Evolutionary conservation across 2,797 vertebrate genomes (phyloP), one percentile per base, ranked within the genome.

Genomic region (Pagetopsis macropterus): DNA sequence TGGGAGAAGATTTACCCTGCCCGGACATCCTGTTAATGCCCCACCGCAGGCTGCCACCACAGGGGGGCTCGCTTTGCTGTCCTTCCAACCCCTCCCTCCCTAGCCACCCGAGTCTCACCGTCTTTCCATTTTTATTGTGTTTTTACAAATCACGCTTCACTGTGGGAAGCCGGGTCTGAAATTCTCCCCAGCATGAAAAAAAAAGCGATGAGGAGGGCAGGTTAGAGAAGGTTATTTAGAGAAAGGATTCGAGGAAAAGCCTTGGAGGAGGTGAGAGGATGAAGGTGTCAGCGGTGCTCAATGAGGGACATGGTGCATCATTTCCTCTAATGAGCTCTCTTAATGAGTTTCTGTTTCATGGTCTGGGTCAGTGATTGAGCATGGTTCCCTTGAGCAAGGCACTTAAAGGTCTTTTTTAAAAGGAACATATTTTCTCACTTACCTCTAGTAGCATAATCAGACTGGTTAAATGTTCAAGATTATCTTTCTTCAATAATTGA

Each of bases 41-140:
- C 88, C 84, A 72, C 82, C 70, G n/a, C 81, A 82, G 90, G 87
- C 81, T 51, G 50, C 78, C 89, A 52, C 90, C 79, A 83, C 85
- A 75, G 90, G 88, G 84, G 80, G 56, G 79, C 90, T 74, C 21
- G 72, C 81, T 76, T 65, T 63, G 69, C 73, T 61, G 67, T 87
- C 79, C 84, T 76, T 46, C 78, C 65, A 78, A 48, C 66, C 78
- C 69, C 70, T 45, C 55, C 75, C 51, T 23, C 44, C 57, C 23
- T 33, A 19, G 2, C 76, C 72, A 65, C 72, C 76, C 37, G 17
- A 70, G 63, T 77, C 79, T 84, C 59, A 72, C 71, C 65, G 16
- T 77, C 76, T 90, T 88, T 91, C 86, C 82, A 89, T 91, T 89
- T 93, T 91, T 88, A 91, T 91, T 77, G 81, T 89, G 65, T 81